Conservation (phyloP, 2,113 vertebrate species). For the Morone saxatilis region DNA sequence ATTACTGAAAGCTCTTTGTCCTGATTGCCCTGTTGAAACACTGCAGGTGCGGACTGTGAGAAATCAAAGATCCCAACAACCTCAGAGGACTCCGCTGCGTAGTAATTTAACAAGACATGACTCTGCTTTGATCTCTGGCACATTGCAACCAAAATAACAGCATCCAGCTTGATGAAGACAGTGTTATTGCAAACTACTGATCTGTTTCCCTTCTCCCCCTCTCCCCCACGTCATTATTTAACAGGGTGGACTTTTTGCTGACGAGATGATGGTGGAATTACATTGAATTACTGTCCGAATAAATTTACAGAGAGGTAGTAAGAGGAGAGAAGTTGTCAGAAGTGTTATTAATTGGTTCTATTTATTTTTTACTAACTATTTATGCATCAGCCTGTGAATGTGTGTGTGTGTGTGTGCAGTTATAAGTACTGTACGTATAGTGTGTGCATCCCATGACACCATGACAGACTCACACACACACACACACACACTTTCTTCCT, state of each 20-base stretch:
- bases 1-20: neutral
- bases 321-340: conserved; percentile 10
- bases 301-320: neutral
- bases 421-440: neutral
- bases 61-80: conserved; percentile 2
- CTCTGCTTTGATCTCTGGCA: conserved; percentile 37
- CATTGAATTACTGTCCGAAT: conserved; percentile 16
- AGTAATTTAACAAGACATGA: neutral
- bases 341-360: neutral
- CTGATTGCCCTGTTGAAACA: neutral
- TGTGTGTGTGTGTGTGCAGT: neutral
- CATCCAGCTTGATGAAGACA: conserved; percentile 4
- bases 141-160: conserved; percentile 27
- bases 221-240: neutral
- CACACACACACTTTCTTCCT: neutral
- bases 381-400: neutral
- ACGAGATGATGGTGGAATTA: conserved; percentile 1
- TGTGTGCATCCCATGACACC: neutral
- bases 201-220: neutral
- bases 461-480: too few species aligned
- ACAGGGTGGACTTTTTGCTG: conserved; percentile 12
- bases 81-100: neutral
- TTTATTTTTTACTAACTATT: neutral
- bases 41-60: neutral
- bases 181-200: neutral